Evolutionary conservation across 2,113 vertebrate species (phyloP), one percentile per base, ranked within the genome.

Genomic region (Dunckerocampus dactyliophorus): DNA sequence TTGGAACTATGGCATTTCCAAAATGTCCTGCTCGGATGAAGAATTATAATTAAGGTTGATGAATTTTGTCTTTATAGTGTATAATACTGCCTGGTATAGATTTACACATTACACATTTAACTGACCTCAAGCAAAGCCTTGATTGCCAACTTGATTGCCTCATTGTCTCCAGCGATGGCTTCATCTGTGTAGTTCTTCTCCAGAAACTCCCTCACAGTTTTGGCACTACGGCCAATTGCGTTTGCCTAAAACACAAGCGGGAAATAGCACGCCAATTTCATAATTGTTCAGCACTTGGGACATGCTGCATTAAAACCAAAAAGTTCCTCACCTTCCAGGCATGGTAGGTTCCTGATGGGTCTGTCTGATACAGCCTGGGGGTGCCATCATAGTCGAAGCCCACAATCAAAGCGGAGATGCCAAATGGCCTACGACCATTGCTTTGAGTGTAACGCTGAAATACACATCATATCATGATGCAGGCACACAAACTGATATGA

Each of bases 41-140:
- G 10, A 39, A 39, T 39, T 39, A 39, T 39, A 8, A 39, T 10
- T 2, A 39, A 39, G 37, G 37, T 11, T 39, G 37, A 11, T 39
- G 37, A 39, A 12, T 12, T 39, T 9, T 12, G 11, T 39, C 37
- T 39, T 39, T 39, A 39, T 39, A 39, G 10, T 39, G 37, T 10
- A 39, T 8, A 66, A 31, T 43, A 50, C 17, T 17, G 20, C 24
- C 45, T 19, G 19, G 19, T 10, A 69, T 24, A 47, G n/a, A n/a
- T n/a, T n/a, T 6, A 60, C 1, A n/a, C n/a, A n/a, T n/a, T n/a
- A n/a, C 21, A 42, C 50, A 58, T 8, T 63, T n/a, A 54, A 37
- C 84, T 91, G 86, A 94, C 92, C 92, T 92, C 92, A 53, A 92
- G 83, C 81, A 95, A 88, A 63, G 91, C 90, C 85, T 88, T 93